A percentile compares a stretch with the other conserved stretches of the same genome.
Evolutionary conservation across 2,888 invertebrate species (phyloP).

Genomic region (Steinernema hermaphroditum): DNA sequence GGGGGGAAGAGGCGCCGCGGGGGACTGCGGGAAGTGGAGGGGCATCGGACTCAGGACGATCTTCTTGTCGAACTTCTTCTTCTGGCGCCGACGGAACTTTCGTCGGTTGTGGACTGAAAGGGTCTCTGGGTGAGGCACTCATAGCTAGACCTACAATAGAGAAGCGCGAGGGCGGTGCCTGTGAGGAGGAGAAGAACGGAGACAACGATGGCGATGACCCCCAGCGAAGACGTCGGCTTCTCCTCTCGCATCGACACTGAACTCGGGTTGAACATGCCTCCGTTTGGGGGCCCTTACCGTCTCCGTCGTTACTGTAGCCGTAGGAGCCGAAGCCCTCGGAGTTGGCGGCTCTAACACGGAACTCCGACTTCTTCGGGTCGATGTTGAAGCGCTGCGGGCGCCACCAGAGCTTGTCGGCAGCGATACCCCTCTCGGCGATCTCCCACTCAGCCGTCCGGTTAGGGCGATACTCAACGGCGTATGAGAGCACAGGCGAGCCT

Average conservation of each 20-base stretch:
- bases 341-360: slow-evolving; percentile 64
- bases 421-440: slow-evolving; percentile 63
- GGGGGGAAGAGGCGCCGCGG: slow-evolving; percentile 40
- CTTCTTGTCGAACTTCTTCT: slow-evolving; percentile 46
- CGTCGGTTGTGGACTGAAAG: slow-evolving; percentile 42
- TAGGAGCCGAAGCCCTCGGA: slow-evolving; percentile 65
- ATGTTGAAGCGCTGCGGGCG: slow-evolving; percentile 25
- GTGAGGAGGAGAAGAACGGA: slow-evolving; percentile 36
- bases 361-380: slow-evolving; percentile 43
- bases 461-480: slow-evolving; percentile 59
- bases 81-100: slow-evolving; percentile 39
- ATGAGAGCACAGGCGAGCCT: slow-evolving; percentile 59
- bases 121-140: neutral
- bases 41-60: slow-evolving; percentile 47
- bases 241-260: slow-evolving; percentile 18
- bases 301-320: slow-evolving; percentile 39
- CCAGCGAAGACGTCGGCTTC: slow-evolving; percentile 23
- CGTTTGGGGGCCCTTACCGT: too few relatives aligned
- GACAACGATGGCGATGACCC: slow-evolving; percentile 30
- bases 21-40: slow-evolving; percentile 41
- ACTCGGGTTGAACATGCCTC: neutral
- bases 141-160: slow-evolving; percentile 39
- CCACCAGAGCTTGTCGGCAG: slow-evolving; percentile 39
- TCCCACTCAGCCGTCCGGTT: slow-evolving; percentile 64
- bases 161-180: slow-evolving; percentile 37